A percentile compares a stretch with the other conserved stretches of the same genome.
Conservation (phyloP, 2,797 vertebrate genomes). For the Taenioides sp. region DNA sequence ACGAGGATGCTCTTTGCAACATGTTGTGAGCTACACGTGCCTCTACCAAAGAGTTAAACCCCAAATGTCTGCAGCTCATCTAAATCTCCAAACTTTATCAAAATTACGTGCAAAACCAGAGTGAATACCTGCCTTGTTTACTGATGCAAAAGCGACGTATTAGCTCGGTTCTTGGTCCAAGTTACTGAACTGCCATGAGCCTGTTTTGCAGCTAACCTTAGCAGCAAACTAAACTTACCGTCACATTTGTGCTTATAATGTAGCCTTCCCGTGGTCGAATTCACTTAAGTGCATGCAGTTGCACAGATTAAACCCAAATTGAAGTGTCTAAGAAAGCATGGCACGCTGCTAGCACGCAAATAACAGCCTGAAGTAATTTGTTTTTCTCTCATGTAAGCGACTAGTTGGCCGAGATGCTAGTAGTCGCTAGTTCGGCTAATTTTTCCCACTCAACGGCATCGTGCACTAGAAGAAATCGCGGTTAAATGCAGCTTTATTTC, state of each 20-base stretch:
- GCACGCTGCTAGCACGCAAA: not conserved
- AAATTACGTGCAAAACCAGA: constrained; percentile 2
- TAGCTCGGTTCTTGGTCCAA: constrained; percentile 45
- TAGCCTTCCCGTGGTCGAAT: no score
- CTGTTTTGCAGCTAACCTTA: constrained; percentile 61
- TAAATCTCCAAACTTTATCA: constrained; percentile 26
- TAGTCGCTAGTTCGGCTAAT: constrained; percentile 53
- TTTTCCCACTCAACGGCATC: constrained; percentile 51
- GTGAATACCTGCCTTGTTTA: constrained; percentile 3
- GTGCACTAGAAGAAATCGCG: constrained; percentile 38
- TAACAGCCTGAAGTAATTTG: not conserved
- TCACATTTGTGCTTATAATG: constrained; percentile 46
- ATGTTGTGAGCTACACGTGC: constrained; percentile 38
- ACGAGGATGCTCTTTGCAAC: constrained; percentile 26
- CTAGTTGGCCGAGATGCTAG: constrained; percentile 61
- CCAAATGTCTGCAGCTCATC: constrained; percentile 35
- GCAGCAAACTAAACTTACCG: constrained; percentile 56
- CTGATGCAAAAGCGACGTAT: constrained; percentile 27
- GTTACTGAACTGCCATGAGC: constrained; percentile 54
- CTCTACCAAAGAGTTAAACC: constrained; percentile 23
- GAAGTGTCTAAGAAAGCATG: not conserved
- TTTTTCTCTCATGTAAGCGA: constrained; percentile 13
- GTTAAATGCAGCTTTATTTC: constrained; percentile 25
- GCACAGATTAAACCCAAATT: constrained; percentile 19
- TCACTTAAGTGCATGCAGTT: constrained; percentile 39